A percentile compares a stretch with the other conserved stretches of the same genome.
Conservation (phyloP, 2,113 vertebrate species). For the Ellobius talpinus region DNA sequence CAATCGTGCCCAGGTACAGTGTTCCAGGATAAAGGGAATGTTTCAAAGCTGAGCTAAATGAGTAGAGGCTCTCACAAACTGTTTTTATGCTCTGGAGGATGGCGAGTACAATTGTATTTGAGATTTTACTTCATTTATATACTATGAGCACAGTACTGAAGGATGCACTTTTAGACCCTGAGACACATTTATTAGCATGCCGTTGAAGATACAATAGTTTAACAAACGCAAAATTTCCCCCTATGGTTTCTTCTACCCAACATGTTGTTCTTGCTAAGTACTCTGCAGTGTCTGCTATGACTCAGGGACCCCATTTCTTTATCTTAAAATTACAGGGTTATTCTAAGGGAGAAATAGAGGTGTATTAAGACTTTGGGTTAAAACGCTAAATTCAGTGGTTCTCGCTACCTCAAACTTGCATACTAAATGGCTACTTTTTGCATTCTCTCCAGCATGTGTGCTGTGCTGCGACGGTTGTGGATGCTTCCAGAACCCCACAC, state of each 20-base stretch:
- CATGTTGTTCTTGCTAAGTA: background rate
- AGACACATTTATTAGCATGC: rapidly evolving
- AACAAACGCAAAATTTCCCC: background rate
- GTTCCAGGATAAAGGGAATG: background rate
- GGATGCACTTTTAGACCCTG: background rate
- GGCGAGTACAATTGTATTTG: background rate
- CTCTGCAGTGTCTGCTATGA: background rate
- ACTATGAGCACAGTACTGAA: background rate
- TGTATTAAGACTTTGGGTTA: background rate
- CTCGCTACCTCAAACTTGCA: background rate
- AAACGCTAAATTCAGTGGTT: background rate
- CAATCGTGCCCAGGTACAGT: rapidly evolving
- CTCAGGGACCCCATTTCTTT: background rate
- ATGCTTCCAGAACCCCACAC: background rate
- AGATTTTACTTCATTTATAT: background rate
- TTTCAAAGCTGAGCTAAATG: background rate
- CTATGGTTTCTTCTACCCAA: background rate
- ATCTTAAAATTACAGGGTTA: background rate
- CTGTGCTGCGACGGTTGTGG: rapidly evolving
- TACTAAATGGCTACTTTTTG: background rate
- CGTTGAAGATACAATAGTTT: background rate
- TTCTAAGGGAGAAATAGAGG: background rate
- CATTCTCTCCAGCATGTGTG: background rate
- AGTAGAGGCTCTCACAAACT: background rate
- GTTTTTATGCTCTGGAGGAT: background rate